These are phyloP conservation scores for Eidolon dupreanum DNA, from an alignment of 2,797 vertebrate genomes.

Conservation along the genomic window DNA sequence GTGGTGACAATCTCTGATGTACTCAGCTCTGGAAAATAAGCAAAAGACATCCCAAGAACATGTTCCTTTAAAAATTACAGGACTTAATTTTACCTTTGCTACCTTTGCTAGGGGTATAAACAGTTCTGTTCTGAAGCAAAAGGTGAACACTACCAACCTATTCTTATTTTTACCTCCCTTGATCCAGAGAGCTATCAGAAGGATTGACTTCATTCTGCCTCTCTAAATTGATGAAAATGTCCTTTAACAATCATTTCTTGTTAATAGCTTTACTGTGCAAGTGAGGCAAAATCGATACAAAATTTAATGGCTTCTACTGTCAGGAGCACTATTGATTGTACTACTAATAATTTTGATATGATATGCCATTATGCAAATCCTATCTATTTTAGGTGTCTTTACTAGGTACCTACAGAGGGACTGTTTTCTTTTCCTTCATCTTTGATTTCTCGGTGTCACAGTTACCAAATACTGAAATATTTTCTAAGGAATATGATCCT, in stretches of 20 bases:
- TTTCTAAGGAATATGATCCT: conserved; percentile 54
- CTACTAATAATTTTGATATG: conserved; percentile 81
- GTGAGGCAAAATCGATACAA: conserved; percentile 62
- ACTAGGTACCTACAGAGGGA: conserved; percentile 66
- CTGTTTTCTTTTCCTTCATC: conserved; percentile 73
- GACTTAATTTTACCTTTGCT: background rate
- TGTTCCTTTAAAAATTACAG: background rate
- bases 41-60: background rate
- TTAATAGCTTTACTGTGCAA: conserved; percentile 62
- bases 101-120: background rate
- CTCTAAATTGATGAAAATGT: conserved; percentile 64
- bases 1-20: background rate
- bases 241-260: conserved; percentile 78
- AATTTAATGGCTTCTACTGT: conserved; percentile 78
- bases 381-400: conserved; percentile 62
- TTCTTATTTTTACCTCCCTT: conserved; percentile 42
- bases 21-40: background rate
- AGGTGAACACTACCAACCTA: background rate
- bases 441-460: conserved; percentile 65
- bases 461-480: conserved; percentile 54
- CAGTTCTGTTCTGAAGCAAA: background rate
- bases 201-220: conserved; percentile 60
- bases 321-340: conserved; percentile 81
- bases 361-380: conserved; percentile 78
- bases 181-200: background rate